Evolutionary conservation across 2,888 invertebrate species (phyloP), one percentile per base, ranked within the genome.

Genomic region (Pandemis heparana): DNA sequence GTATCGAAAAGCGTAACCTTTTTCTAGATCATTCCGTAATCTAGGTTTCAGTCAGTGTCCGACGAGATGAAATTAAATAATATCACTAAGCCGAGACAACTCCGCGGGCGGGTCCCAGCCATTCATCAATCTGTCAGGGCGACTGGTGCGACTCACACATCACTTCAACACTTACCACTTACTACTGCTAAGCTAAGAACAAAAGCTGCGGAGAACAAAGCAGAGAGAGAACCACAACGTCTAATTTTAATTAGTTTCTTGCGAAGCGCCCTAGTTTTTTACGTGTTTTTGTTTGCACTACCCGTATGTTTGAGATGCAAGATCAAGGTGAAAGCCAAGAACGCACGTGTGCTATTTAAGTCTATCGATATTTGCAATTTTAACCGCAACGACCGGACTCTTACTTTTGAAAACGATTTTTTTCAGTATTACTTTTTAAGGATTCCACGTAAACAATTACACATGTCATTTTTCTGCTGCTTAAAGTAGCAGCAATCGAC

Each of bases 81-180:
- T n/a, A 39, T 53, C 39, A 14, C 53, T 56, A 66, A 56, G 66
- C 18, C 65, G 38, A n/a, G 66, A 41, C 53, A 43, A 18, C 16
- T 16, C 23, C 66, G 53, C 41, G 41, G 16, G 12, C 51, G 39
- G 18, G 16, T 18, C 10, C 18, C 12, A n/a, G 51, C 39, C 16
- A 56, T 66, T 38, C 56, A 56, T 66, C 56, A 56, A 16, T 16
- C 53, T 56, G 56, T 56, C 66, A 38, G 39, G 53, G 14, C 18
- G 14, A 51, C 53, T 16, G 41, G 66, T 18, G 39, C 14, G 38
- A 66, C 66, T 12, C 32, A n/a, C n/a, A 60, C 39, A 38, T 38
- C 51, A 18, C 16, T 66, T 66, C 53, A 64, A 48, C 64, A 66
- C 53, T 18, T 38, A 10, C 32, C 46, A 48, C 32, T 18, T 56